Evolutionary conservation across 2,797 vertebrate species (phyloP).

Genomic region (Caiman crocodilus): DNA sequence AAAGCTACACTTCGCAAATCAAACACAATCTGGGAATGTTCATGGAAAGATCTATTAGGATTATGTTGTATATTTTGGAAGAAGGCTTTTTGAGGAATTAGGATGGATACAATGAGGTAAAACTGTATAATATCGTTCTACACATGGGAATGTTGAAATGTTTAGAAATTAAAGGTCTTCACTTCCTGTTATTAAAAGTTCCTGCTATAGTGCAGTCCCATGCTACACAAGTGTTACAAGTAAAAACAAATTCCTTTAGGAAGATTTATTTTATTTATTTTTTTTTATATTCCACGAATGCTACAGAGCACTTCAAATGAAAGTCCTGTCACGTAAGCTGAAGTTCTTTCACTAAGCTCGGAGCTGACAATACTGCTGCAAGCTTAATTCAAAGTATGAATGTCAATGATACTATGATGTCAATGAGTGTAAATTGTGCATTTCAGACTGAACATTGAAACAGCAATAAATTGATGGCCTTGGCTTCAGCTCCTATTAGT

Average conservation of each 20-base stretch:
- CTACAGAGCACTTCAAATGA: neutral
- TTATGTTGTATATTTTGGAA: conserved; percentile 1
- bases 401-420: conserved; percentile 40
- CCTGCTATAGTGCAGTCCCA: neutral
- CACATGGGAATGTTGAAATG: neutral
- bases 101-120: neutral
- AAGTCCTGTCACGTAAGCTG: neutral
- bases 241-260: neutral
- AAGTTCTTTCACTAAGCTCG: neutral
- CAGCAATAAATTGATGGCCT: conserved; percentile 35
- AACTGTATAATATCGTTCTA: neutral
- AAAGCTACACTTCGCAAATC: neutral
- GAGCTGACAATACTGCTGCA: neutral
- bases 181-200: neutral
- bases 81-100: neutral
- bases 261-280: neutral
- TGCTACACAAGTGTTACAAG: neutral
- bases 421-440: conserved; percentile 39
- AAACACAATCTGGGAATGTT: neutral
- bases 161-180: neutral
- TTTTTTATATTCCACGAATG: neutral
- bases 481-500: conserved; percentile 21
- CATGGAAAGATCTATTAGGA: neutral
- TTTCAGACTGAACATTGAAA: conserved; percentile 32
- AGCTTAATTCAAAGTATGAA: neutral